These are phyloP conservation scores for Nyctibius grandis DNA, from an alignment of 2,797 vertebrate genomes.

Conservation along the genomic window DNA sequence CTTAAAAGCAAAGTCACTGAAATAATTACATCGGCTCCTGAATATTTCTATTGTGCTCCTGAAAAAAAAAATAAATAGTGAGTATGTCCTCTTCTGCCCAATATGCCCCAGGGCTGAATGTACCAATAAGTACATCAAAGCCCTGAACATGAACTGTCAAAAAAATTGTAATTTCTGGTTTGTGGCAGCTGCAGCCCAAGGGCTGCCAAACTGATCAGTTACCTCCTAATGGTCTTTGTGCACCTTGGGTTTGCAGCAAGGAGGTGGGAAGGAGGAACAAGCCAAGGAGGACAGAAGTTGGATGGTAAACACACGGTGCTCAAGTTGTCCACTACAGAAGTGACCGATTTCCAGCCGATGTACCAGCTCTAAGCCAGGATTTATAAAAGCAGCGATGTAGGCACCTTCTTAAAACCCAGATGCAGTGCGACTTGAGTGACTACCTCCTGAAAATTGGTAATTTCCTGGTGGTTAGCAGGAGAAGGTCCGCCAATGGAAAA, in stretches of 20 bases:
- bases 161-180: background rate
- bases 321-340: background rate
- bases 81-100: background rate
- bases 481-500: conserved; percentile 56
- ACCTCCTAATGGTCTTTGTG: background rate
- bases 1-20: conserved; percentile 81
- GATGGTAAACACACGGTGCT: background rate
- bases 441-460: conserved; percentile 74
- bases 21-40: conserved; percentile 78
- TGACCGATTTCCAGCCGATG: background rate
- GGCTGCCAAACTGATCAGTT: background rate
- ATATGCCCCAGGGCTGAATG: conserved; percentile 24
- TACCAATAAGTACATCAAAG: conserved; percentile 62
- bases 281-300: background rate
- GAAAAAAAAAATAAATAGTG: background rate
- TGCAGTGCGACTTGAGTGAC: conserved; percentile 63
- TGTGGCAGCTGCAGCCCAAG: conserved; percentile 21
- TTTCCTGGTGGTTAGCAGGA: conserved; percentile 72
- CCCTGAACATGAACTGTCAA: background rate
- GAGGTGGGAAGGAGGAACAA: background rate
- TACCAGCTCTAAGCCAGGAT: conserved; percentile 2
- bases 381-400: background rate
- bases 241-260: background rate
- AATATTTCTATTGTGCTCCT: conserved; percentile 69
- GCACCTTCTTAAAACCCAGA: conserved; percentile 33